Evolutionary conservation across 2,888 invertebrate species (phyloP), one percentile per base, ranked within the genome.

Genomic region (Drosophila greeni): DNA sequence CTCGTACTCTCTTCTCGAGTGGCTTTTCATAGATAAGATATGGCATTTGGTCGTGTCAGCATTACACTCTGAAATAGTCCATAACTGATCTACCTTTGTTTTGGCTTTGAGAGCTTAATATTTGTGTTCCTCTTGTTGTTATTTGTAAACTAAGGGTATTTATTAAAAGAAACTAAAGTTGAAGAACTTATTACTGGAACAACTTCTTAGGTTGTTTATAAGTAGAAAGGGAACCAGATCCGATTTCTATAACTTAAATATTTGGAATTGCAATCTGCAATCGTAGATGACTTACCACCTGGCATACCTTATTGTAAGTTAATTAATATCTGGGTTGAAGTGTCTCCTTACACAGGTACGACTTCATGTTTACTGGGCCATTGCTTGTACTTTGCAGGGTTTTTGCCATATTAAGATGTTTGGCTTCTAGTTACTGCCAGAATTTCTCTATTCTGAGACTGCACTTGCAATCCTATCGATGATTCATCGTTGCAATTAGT

Each of bases 11-110:
- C 14, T n/a, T 12, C 12, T 16, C 9, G 11, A 36, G 58, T 14
- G 40, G 14, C 14, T 31, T 24, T 16, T n/a, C 2, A 5, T 9
- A 39, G 59, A 60, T 56, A 56, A 60, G 59, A 60, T 56, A 56
- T 24, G 31, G 12, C 1, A 26, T 47, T 33, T 4, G 1, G 56
- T 16, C 7, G 18, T 45, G 56, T 60, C 59, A 60, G 45, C 45
- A 18, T 56, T 56, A 45, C 36, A 31, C 20, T 18, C 7, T 11
- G 11, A 1, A 24, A 18, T 9, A 12, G 7, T 29, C 11, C 5
- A 23, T 31, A 56, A 24, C 43, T n/a, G 31, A 60, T 37, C 34
- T 14, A 39, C n/a, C 23, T n/a, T 36, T 33, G 54, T 42, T 40
- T 5, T 9, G 33, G 20, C 9, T 31, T n/a, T 20, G 2, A 2